Evolutionary conservation across 2,113 vertebrate genomes (phyloP).

Genomic region (Epinephelus moara): DNA sequence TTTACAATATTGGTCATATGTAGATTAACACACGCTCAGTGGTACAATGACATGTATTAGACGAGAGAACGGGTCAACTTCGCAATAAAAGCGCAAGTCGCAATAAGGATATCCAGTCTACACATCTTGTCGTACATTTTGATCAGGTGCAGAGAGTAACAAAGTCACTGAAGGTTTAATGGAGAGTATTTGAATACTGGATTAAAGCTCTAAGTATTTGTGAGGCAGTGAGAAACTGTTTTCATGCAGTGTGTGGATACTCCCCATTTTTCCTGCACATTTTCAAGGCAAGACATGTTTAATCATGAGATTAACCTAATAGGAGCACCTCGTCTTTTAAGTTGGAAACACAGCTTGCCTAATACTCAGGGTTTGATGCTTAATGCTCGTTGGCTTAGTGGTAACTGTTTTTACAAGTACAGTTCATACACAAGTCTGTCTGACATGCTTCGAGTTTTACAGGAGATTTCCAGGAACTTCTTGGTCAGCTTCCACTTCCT

Average conservation of each 20-base stretch:
- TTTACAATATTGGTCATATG: too few relatives aligned
- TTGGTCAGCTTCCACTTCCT: background rate
- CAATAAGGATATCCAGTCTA: too few relatives aligned
- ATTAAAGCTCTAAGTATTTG: background rate
- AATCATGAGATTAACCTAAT: conserved; percentile 1
- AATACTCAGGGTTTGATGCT: background rate
- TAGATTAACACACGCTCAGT: too few relatives aligned
- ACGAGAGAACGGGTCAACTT: too few relatives aligned
- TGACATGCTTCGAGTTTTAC: background rate
- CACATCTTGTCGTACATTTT: background rate
- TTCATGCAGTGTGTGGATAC: background rate
- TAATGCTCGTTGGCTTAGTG: background rate
- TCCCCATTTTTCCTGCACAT: background rate
- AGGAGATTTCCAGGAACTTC: background rate
- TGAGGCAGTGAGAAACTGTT: background rate
- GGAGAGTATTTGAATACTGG: background rate
- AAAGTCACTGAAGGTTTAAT: background rate
- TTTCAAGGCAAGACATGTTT: conserved; percentile 20
- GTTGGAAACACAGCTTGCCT: conserved; percentile 19
- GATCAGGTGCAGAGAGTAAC: background rate
- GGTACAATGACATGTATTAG: too few relatives aligned
- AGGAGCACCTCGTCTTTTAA: conserved; percentile 9
- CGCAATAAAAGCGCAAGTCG: too few relatives aligned
- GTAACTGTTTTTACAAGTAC: conserved; percentile 3
- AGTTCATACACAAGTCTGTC: background rate